phyloP scores from a whole-genome alignment of 92 coral and sea anemone genomes.

The Phenganax marumi region DNA sequence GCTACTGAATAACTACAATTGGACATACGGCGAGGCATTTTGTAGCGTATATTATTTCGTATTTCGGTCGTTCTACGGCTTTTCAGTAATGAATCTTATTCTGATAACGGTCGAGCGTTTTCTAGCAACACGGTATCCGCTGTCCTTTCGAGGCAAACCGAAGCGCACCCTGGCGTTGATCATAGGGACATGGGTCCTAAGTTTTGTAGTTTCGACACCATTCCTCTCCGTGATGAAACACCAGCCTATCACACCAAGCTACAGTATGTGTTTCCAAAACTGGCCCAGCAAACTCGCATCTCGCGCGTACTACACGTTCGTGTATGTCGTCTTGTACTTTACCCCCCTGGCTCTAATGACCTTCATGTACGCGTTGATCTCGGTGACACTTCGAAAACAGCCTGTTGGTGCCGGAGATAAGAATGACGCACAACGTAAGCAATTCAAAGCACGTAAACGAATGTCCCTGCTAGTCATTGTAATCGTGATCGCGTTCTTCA shows the following conservation, averaged over 20 bases:
- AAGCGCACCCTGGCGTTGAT: conserved; percentile 37
- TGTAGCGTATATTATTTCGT: conserved; percentile 27
- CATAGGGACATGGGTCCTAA: conserved; percentile 35
- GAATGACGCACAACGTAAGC: conserved; percentile 38
- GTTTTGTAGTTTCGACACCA: conserved; percentile 36
- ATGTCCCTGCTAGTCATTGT: conserved; percentile 40
- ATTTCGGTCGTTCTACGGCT: conserved; percentile 34
- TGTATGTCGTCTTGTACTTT: conserved; percentile 31
- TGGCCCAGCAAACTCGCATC: conserved; percentile 43
- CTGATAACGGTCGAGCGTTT: conserved; percentile 44
- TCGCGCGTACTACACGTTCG: conserved; percentile 35
- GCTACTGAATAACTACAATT: conserved; percentile 18
- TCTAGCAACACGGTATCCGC: conserved; percentile 41
- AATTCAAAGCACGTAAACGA: conserved; percentile 42
- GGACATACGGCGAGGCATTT: conserved; percentile 28
- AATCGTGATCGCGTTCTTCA: conserved; percentile 42
- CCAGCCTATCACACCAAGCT: neutral
- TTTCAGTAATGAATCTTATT: conserved; percentile 34
- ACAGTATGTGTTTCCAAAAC: neutral
- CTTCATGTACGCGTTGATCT: conserved; percentile 43
- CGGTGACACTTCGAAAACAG: conserved; percentile 36
- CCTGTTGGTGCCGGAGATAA: conserved; percentile 30
- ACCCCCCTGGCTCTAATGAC: conserved; percentile 39
- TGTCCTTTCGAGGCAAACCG: conserved; percentile 44
- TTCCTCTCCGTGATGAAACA: conserved; percentile 36